Base-by-base conservation (phyloP, 1,140 invertebrate genomes). In the Drosophila orosa region DNA sequence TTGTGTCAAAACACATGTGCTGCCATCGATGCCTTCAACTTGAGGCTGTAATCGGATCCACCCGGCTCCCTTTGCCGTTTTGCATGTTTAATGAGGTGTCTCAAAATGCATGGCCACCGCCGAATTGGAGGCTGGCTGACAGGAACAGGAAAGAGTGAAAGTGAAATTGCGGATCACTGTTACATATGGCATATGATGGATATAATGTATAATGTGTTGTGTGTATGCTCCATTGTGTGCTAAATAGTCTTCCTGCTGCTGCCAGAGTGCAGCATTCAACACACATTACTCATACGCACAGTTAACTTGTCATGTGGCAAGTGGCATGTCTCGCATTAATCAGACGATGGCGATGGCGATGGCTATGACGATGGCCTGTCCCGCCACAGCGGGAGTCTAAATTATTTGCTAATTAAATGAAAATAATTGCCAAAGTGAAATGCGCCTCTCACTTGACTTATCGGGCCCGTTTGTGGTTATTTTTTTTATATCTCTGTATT, bases 31-130 rank as follows among this genome's bases (percentile, higher is more conserved):
- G 67, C 63, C 57, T 47, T 59, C 61, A 33, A 47, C 59, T 61
- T 58, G 56, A 35, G 60, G 71, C 55, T 69, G 68, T 35, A 79
- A 79, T 67, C 56, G 48, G 54, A 74, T 27, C 27, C 6, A 17
- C 31, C 24, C 27, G 15, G 8, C 40, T 17, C 33, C 56, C 25
- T 15, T 40, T 10, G 19, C 40, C 75, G 62, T 74, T 74, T 87
- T 80, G 80, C 80, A 86, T 86, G 75, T 82, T 86, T 79, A 86
- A 86, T 86, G 82, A 78, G 78, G 57, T 87, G 83, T 78, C 78
- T 68, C 66, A 60, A 87, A 79, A 73, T 82, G 74, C 80, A 85
- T 78, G 58, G 81, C 78, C 57, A 50, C 60, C 3, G 25, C 25
- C 72, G 67, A 86, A 68, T 71, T 65, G 35, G 57, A 35, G 60